A percentile compares a stretch with the other conserved stretches of the same genome.
Evolutionary conservation across 2,113 vertebrate species (phyloP).

Genomic region (Lycocorax pyrrhopterus): DNA sequence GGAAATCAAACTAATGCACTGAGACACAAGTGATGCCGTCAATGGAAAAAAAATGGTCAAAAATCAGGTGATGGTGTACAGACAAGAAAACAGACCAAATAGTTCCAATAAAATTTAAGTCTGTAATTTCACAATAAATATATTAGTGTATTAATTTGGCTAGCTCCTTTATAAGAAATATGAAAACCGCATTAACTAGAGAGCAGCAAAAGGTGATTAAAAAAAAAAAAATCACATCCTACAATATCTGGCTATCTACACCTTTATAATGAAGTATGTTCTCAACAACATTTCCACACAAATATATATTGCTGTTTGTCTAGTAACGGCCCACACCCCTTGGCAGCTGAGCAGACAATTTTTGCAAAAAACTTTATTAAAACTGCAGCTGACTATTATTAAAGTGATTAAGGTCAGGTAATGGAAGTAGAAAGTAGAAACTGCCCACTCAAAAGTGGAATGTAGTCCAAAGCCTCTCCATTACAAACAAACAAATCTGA

Average conservation of each 20-base stretch:
- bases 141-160: not conserved
- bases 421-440: not conserved
- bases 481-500: not conserved
- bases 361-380: not conserved
- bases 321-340: not conserved
- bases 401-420: not conserved
- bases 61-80: not conserved
- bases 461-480: not conserved
- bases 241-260: not conserved
- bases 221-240: not conserved
- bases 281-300: not conserved
- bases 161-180: not conserved
- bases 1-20: not conserved
- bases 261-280: not conserved
- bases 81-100: not conserved
- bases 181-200: not conserved
- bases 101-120: not conserved
- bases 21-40: not conserved
- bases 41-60: accelerated
- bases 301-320: not conserved
- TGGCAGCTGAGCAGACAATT: not conserved
- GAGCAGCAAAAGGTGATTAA: not conserved
- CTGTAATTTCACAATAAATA: not conserved
- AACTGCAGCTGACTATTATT: not conserved
- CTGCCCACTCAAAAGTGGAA: constrained; percentile 1